These are phyloP conservation scores for Lasioglossum morio DNA, from an alignment of 2,888 invertebrate genomes.

Conservation along the genomic window DNA sequence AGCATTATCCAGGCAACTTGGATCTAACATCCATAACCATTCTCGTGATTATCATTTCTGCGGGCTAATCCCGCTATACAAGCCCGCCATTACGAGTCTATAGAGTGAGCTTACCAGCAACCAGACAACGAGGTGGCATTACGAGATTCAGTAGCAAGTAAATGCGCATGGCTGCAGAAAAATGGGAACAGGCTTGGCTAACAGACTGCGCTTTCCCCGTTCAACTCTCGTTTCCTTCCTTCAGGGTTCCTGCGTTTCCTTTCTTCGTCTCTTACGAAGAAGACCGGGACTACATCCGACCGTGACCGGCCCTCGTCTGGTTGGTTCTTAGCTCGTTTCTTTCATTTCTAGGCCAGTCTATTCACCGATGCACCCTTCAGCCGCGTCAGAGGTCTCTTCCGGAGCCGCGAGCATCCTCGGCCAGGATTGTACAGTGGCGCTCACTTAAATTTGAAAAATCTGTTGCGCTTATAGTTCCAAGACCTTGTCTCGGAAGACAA, in stretches of 20 bases:
- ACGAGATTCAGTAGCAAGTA: constrained; percentile 8
- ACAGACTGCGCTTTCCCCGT: neutral
- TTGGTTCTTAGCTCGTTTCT: constrained; percentile 4
- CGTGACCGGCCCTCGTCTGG: neutral
- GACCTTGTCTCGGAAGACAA: neutral
- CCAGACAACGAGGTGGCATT: constrained; percentile 14
- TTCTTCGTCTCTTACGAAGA: neutral
- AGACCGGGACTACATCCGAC: neutral
- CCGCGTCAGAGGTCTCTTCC: neutral
- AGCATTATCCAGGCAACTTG: neutral
- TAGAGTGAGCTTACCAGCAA: constrained; percentile 5
- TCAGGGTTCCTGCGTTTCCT: neutral
- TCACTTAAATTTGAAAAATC: constrained; percentile 12
- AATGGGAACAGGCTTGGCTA: neutral
- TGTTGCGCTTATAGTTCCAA: constrained; percentile 13
- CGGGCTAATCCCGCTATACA: constrained; percentile 2
- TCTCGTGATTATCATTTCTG: neutral
- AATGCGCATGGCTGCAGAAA: neutral
- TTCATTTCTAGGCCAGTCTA: neutral
- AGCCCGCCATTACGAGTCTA: neutral
- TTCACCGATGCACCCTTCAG: constrained; percentile 8
- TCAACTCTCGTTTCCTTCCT: neutral
- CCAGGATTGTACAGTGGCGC: neutral
- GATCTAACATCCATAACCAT: neutral
- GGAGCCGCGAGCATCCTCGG: neutral